Conservation (phyloP, 37 sponge, comb jelly and placozoan species). For the Crambe crambe region DNA sequence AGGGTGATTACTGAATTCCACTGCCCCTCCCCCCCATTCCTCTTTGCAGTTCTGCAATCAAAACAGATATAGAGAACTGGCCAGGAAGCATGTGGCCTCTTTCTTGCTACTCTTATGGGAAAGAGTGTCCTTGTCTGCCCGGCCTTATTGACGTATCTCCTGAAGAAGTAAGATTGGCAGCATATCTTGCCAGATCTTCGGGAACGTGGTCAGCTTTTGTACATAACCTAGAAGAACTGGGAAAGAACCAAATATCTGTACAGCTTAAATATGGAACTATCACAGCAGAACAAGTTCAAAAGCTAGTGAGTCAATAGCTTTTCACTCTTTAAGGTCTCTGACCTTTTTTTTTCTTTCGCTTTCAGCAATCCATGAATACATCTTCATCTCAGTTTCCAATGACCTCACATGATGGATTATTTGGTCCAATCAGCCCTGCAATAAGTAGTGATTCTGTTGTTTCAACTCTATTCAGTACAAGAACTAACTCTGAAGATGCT, state of each 20-base stretch:
- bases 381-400: not conserved
- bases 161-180: constrained; percentile 75
- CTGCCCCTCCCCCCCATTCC: no score
- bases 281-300: not conserved
- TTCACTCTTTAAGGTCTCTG: no score
- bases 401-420: not conserved
- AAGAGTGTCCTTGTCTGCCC: constrained; percentile 31
- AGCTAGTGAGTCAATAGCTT: constrained; percentile 3
- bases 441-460: not conserved
- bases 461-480: not conserved
- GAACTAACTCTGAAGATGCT: not conserved
- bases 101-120: constrained; percentile 48
- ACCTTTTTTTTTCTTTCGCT: no score
- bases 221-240: not conserved
- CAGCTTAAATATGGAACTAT: not conserved
- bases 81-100: constrained; percentile 61
- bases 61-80: constrained; percentile 63
- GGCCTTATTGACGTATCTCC: constrained; percentile 51
- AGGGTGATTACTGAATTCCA: no score
- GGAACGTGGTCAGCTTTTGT: constrained; percentile 1
- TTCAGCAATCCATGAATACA: no score
- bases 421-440: not conserved
- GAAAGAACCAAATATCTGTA: not conserved
- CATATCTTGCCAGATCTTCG: constrained; percentile 35
- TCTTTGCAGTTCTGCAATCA: constrained; percentile 25